A percentile compares a stretch with the other conserved stretches of the same genome.
phyloP scores from a whole-genome alignment of 2,113 vertebrate species.

The Phylloscopus trochilus region DNA sequence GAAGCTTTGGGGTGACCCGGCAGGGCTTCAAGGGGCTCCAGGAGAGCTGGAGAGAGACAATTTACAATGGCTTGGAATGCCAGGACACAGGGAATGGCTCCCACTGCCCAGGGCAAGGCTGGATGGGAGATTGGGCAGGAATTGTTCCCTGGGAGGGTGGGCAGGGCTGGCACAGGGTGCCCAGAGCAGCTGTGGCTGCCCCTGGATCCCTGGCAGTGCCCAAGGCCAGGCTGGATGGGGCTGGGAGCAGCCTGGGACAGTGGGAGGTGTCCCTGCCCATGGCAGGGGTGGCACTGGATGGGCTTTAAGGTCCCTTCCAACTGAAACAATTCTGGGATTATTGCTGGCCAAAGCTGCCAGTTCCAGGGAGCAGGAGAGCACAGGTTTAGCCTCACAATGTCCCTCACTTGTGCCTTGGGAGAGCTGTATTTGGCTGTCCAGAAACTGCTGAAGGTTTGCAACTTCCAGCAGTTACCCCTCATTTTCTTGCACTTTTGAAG shows the following conservation, averaged over 20 bases:
- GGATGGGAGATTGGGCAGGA: too few species aligned
- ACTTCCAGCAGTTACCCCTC: not conserved
- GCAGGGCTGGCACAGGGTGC: not conserved
- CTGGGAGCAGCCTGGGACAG: not conserved
- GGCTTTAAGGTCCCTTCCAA: fast-evolving
- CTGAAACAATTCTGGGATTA: not conserved
- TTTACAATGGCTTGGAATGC: too few species aligned
- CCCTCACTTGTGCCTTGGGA: not conserved
- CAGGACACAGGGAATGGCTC: too few species aligned
- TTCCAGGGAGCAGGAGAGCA: not conserved
- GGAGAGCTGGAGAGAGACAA: too few species aligned
- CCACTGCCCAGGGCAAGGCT: too few species aligned
- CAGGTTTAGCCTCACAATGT: not conserved
- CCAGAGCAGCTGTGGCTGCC: not conserved
- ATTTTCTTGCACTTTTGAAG: not conserved
- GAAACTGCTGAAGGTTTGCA: not conserved
- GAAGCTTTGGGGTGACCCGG: too few species aligned
- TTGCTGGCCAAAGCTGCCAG: not conserved
- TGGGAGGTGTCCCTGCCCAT: not conserved
- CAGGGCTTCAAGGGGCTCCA: too few species aligned
- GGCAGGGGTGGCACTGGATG: not conserved
- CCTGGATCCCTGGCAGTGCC: not conserved
- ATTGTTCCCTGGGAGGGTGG: not conserved
- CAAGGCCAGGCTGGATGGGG: not conserved
- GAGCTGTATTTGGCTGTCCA: fast-evolving